Evolutionary conservation across 2,113 vertebrate species (phyloP).

Genomic region (Oceanites oceanicus): DNA sequence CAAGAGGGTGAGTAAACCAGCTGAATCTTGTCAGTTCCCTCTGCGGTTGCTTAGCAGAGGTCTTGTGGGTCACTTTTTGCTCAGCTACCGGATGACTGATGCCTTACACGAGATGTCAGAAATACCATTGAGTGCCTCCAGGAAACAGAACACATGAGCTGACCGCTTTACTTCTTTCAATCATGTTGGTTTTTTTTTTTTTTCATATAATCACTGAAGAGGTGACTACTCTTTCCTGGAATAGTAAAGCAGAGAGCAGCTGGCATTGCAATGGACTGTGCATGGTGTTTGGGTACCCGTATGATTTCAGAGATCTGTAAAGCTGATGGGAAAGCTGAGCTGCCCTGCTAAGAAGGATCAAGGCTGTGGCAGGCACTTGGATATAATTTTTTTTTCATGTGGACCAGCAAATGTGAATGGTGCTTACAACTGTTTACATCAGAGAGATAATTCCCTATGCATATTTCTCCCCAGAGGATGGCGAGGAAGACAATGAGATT

Average conservation of each 20-base stretch:
- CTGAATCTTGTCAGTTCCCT: neutral
- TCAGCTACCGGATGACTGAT: conserved; percentile 6
- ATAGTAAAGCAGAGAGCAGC: neutral
- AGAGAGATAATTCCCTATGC: neutral
- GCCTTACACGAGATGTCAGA: conserved; percentile 58
- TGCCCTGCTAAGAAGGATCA: neutral
- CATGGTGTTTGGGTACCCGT: neutral
- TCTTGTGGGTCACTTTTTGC: neutral
- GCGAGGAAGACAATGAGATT: neutral
- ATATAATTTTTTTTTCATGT: neutral
- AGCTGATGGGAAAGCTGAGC: neutral
- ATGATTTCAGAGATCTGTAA: neutral
- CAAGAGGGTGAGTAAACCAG: neutral
- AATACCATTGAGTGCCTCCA: conserved; percentile 61
- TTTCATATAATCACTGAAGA: neutral
- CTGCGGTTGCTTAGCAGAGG: neutral
- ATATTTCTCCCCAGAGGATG: neutral
- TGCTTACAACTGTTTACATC: conserved; percentile 34
- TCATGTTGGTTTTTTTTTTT: neutral
- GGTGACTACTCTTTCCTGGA: neutral
- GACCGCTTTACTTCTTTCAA: conserved; percentile 21
- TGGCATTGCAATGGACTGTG: neutral
- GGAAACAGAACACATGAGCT: neutral
- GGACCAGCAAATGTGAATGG: conserved; percentile 7
- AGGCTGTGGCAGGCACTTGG: neutral